These are phyloP conservation scores for Bathynomus jamesi DNA, from an alignment of 1,140 invertebrate genomes.

Conservation along the genomic window DNA sequence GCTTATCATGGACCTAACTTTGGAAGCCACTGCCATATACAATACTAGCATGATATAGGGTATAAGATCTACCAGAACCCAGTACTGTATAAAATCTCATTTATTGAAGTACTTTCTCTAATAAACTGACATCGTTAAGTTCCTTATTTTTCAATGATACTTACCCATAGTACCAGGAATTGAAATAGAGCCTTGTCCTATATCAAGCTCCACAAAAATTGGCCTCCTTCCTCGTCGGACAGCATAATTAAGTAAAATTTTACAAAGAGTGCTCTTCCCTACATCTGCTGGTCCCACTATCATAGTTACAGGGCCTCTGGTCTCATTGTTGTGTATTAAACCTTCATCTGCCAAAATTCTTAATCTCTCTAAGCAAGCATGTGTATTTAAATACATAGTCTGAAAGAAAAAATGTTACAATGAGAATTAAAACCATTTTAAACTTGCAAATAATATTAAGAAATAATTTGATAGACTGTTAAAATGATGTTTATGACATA, in stretches of 20 bases:
- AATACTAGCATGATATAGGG: too few species aligned
- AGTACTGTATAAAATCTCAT: too few species aligned
- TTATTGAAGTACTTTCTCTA: too few species aligned
- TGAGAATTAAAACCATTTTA: too few species aligned
- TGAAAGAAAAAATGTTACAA: constrained; percentile 6
- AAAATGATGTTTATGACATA: too few species aligned
- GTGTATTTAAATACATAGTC: constrained; percentile 81
- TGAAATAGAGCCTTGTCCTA: constrained; percentile 87
- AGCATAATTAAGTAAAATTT: constrained; percentile 87
- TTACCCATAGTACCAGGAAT: constrained; percentile 82
- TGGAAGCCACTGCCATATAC: too few species aligned
- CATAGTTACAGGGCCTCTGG: constrained; percentile 72
- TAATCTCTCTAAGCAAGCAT: constrained; percentile 85
- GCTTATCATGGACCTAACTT: too few species aligned
- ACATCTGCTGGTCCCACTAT: constrained; percentile 91
- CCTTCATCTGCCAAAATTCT: constrained; percentile 66
- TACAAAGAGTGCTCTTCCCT: constrained; percentile 87
- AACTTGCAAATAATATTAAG: too few species aligned
- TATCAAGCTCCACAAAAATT: constrained; percentile 91
- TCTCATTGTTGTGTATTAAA: constrained; percentile 32
- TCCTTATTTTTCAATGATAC: constrained; percentile 17
- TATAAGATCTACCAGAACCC: too few species aligned
- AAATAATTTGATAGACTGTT: too few species aligned
- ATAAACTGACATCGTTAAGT: too few species aligned
- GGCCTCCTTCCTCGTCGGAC: constrained; percentile 65